Percentiles rank a stretch among this genome's conserved stretches.
phyloP scores from a whole-genome alignment of 2,113 vertebrate species.

The Amblyornis subalaris region DNA sequence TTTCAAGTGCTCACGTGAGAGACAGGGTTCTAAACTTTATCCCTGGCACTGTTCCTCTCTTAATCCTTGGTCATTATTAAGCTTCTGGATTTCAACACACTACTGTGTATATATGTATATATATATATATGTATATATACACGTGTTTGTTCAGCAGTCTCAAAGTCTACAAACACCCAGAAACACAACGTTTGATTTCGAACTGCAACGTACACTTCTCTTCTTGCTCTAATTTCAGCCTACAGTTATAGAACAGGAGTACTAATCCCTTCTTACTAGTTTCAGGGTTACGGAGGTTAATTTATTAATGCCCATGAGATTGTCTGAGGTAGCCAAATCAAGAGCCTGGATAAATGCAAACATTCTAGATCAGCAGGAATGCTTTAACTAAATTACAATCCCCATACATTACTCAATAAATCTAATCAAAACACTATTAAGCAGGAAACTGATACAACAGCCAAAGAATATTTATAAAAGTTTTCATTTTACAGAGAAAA shows the following conservation, averaged over 20 bases:
- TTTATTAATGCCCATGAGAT: background rate
- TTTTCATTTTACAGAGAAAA: background rate
- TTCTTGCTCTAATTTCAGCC: background rate
- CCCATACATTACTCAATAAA: background rate
- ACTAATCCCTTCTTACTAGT: background rate
- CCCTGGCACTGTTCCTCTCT: background rate
- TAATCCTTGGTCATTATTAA: background rate
- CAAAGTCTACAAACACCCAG: background rate
- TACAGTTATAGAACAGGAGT: background rate
- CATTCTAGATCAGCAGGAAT: background rate
- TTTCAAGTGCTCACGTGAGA: background rate
- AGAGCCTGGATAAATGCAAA: background rate
- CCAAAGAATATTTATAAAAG: background rate
- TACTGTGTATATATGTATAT: background rate
- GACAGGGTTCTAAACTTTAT: background rate
- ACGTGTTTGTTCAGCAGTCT: background rate
- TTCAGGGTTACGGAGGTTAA: background rate
- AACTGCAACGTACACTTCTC: background rate
- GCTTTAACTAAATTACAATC: background rate
- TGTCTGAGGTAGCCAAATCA: background rate
- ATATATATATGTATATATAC: fast-evolving
- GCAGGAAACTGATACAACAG: background rate
- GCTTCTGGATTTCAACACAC: background rate
- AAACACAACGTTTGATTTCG: background rate
- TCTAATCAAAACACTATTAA: background rate